Base-by-base conservation (phyloP, 2,113 vertebrate species). In the Microcebus tavaratra region DNA sequence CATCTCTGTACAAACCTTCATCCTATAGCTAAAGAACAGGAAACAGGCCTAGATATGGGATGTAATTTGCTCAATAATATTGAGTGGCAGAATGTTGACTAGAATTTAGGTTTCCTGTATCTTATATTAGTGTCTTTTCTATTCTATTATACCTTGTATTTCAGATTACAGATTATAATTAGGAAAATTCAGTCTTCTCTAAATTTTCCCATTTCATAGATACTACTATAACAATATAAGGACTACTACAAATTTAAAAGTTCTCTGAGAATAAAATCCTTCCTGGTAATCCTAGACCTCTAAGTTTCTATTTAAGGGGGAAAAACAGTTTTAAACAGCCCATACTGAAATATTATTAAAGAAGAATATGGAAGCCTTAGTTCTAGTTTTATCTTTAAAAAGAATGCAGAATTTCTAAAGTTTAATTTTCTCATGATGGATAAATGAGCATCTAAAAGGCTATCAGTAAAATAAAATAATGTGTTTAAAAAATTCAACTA, bases 401-500 rank as follows among this genome's bases (percentile, higher is more conserved):
- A 14, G 10, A 97, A 88, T 84, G 15, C 18, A 95, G 42, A 83
- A 96, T 78, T 86, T 83, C 34, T 89, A 89, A 59, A 8, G 31
- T 93, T 85, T 9, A 83, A 89, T 93, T 96, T 97, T 89, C 20
- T 75, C 31, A 87, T 45, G 48, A 63, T 21, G 27, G 27, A 75
- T 76, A 88, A 90, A 75, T 79, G 31, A 72, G 20, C 20, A 89
- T 39, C 34, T 88, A 96, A 94, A 85, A 65, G 36, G 27, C 36
- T 78, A 12, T 90, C 11, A 68, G 53, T 86, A 78, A 92, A 96
- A 96, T 79, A 94, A 85, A 90, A 94, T 23, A 42, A 25, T 81
- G 6, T 83, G 20, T 20, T 91, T 96, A 88, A 29, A 75, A 83
- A 97, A 92, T 76, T 82, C 14, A 76, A 93, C 53, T n/a, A 91